These are phyloP conservation scores for Sapayoa aenigma DNA, from an alignment of 2,113 vertebrate species.

Conservation along the genomic window DNA sequence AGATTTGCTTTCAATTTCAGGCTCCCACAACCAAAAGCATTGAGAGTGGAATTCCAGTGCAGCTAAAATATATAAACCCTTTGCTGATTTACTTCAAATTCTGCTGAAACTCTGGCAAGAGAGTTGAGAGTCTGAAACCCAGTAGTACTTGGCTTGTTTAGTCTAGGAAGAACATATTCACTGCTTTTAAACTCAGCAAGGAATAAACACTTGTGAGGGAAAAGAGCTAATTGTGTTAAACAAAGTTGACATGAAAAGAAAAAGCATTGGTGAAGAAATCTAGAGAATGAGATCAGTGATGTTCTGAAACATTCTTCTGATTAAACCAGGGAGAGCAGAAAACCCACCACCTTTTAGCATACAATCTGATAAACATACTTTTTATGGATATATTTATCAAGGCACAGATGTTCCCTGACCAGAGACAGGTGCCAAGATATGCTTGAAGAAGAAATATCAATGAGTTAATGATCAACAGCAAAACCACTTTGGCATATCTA, in stretches of 20 bases:
- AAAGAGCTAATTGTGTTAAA: background rate
- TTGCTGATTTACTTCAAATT: background rate
- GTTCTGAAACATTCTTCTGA: background rate
- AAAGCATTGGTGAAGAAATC: background rate
- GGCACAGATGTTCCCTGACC: background rate
- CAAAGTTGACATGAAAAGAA: background rate
- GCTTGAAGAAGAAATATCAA: background rate
- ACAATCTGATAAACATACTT: background rate
- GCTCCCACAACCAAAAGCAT: background rate
- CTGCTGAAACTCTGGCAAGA: background rate
- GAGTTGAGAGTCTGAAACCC: background rate
- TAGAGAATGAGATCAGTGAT: background rate
- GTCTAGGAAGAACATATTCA: background rate
- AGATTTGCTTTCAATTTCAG: background rate
- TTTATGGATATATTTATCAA: background rate
- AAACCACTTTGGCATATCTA: background rate
- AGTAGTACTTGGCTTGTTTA: background rate
- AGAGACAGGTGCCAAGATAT: background rate
- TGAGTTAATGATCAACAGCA: background rate
- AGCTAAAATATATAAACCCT: background rate
- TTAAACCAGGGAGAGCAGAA: background rate
- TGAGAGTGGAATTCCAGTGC: background rate
- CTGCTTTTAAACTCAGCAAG: constrained; percentile 7
- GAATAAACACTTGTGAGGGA: constrained; percentile 17
- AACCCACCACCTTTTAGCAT: background rate